Base-by-base conservation (phyloP, 2,888 invertebrate genomes). In the Apotomis betuletana region DNA sequence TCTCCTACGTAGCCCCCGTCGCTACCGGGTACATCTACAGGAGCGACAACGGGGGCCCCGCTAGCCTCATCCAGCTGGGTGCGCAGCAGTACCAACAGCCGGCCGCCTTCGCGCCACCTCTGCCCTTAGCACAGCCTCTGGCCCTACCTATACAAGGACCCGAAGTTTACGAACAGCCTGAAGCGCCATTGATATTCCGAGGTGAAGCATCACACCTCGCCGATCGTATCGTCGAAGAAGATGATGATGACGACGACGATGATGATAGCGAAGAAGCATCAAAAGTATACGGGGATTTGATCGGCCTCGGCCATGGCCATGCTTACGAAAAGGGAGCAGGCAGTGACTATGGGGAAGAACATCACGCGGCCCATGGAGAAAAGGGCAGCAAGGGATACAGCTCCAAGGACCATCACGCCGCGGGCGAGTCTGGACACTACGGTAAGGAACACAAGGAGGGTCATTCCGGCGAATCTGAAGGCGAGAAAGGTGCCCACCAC, bases 311-410 rank as follows among this genome's bases (percentile, higher is more conserved):
- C n/a, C 79, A 85, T 5, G 85, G 81, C 3, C 80, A 85, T 15
- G 81, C 76, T 2, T 87, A 82, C 69, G 88, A 89, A 74, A 87
- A 90, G 68, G 94, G 92, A 3, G 93, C 84, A 4, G 94, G 94
- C 9, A 91, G 90, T 52, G 87, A 94, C 64, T 94, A 93, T 78
- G 89, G 85, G 2, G 90, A 91, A 59, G 87, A 90, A 67, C 90
- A 93, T 75, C 92, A 94, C 73, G 86, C 92, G 0, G 91, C 90
- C 67, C 88, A 93, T 41, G 95, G 95, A 0, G 94, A 94, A 73
- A 94, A 95, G 70, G 94, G 94, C 38, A 90, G 90, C 73, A 93
- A 94, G 75, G 95, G 94, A 8, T 95, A 94, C 84, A 89, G 90
- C 65, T 92, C 91, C 0, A 86, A 93, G 74, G 91, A 93, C 10